phyloP scores from a whole-genome alignment of 1,140 invertebrate species.

The Neodiprion lecontei region DNA sequence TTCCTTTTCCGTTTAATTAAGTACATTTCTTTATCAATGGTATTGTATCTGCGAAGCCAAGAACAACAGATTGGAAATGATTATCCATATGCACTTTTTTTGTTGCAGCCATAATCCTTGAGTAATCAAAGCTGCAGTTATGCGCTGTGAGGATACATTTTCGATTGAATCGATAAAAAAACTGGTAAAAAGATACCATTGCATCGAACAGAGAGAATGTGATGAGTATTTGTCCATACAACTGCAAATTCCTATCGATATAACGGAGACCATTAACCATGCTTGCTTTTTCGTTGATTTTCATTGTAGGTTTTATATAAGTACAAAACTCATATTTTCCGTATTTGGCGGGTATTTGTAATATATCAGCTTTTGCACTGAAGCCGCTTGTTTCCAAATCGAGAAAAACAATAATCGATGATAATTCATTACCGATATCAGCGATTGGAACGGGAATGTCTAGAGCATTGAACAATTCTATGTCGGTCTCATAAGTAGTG shows the following conservation, averaged over 20 bases:
- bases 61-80: slow-evolving; percentile 22
- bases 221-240: slow-evolving; percentile 10
- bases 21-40: slow-evolving; percentile 19
- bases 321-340: slow-evolving; percentile 17
- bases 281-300: slow-evolving; percentile 23
- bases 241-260: slow-evolving; percentile 14
- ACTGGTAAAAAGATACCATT: slow-evolving; percentile 23
- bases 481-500: slow-evolving; percentile 19
- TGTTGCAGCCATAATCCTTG: slow-evolving; percentile 19
- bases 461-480: slow-evolving; percentile 17
- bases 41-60: slow-evolving; percentile 25
- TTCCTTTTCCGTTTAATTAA: slow-evolving; percentile 17
- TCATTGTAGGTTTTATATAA: slow-evolving; percentile 25
- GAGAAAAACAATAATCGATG: slow-evolving; percentile 22
- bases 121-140: slow-evolving; percentile 26
- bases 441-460: slow-evolving; percentile 13
- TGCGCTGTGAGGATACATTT: slow-evolving; percentile 25
- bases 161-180: slow-evolving; percentile 20
- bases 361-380: slow-evolving; percentile 21
- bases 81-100: slow-evolving; percentile 19
- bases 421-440: background rate
- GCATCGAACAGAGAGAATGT: slow-evolving; percentile 22
- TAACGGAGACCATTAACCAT: slow-evolving; percentile 18
- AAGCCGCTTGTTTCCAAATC: slow-evolving; percentile 26
- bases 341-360: slow-evolving; percentile 28